Percentiles rank a stretch among this genome's conserved stretches.
phyloP scores from a whole-genome alignment of 2,113 vertebrate species.

The Oreocharis arfaki region DNA sequence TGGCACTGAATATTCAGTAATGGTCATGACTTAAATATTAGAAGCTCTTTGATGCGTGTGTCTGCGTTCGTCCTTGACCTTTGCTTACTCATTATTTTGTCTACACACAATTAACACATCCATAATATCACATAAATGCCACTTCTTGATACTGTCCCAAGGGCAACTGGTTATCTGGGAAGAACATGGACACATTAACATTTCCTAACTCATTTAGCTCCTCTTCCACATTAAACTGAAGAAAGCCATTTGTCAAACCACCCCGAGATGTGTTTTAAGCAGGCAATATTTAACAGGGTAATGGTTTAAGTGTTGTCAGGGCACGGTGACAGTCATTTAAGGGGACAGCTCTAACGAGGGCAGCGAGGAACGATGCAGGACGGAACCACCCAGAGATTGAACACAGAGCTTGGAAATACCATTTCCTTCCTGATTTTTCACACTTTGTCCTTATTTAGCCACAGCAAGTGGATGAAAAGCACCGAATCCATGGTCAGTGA shows the following conservation, averaged over 20 bases:
- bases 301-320: neutral
- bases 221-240: neutral
- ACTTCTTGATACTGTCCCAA: constrained; percentile 54
- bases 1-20: constrained; percentile 39
- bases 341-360: neutral
- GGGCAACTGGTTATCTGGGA: constrained; percentile 28
- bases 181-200: constrained; percentile 48
- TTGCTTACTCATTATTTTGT: constrained; percentile 53
- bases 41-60: constrained; percentile 9
- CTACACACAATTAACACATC: constrained; percentile 57
- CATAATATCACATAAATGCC: constrained; percentile 52
- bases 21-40: constrained; percentile 30
- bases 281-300: neutral
- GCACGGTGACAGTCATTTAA: neutral
- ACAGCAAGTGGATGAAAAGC: neutral
- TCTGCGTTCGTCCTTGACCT: constrained; percentile 60
- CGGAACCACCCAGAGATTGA: neutral
- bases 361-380: rapidly evolving
- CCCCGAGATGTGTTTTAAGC: neutral
- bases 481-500: neutral
- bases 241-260: constrained; percentile 37
- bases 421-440: neutral
- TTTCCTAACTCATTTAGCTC: constrained; percentile 61
- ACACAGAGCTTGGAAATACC: rapidly evolving
- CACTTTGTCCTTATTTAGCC: neutral